Evolutionary conservation across 2,113 vertebrate species (phyloP), one percentile per base, ranked within the genome.

Genomic region (Eurypyga helias): DNA sequence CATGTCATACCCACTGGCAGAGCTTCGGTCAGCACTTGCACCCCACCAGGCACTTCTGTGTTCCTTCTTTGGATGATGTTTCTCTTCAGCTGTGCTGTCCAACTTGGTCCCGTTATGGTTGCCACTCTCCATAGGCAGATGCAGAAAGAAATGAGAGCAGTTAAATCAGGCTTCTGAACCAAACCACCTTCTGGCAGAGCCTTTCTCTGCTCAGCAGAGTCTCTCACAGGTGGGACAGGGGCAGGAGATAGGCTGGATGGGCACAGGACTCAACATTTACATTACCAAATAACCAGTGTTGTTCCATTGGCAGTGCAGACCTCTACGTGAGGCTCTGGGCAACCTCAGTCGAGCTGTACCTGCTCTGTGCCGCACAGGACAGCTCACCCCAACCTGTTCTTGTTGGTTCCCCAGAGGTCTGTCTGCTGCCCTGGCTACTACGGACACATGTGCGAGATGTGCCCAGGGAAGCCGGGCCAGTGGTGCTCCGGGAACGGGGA

Each of bases 351-450:
- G 23, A 78, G 29, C 81, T 71, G 21, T 31, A 2, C n/a, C 46
- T n/a, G 49, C 46, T 34, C 51, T 48, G 43, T 78, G 87, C 73
- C 91, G 61, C 89, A 17, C 41, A 34, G 25, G 25, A 12, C 1
- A 7, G 17, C 80, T 97, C 62, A 96, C 15, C 48, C 28, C 24
- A 20, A 4, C 54, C 31, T 65, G 28, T 60, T 93, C 31, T 57
- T 81, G 5, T 92, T 81, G 51, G 4, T 95, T 96, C 60, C 29
- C 8, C 89, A 99, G 99, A 98, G 98, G 21, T 98, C 98, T 0
- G 84, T 98, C 45, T 99, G 99, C 96, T 99, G 99, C 91, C 97
- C 98, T 0, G 99, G 99, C 65, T 99, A 98, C 96, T 99, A 98
- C 1, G 99, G 99, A n/a, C 98, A 97, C 3, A 98, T 99, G 93